These are phyloP conservation scores for Chymomyza amoena DNA, from an alignment of 2,888 invertebrate species.

Conservation along the genomic window DNA sequence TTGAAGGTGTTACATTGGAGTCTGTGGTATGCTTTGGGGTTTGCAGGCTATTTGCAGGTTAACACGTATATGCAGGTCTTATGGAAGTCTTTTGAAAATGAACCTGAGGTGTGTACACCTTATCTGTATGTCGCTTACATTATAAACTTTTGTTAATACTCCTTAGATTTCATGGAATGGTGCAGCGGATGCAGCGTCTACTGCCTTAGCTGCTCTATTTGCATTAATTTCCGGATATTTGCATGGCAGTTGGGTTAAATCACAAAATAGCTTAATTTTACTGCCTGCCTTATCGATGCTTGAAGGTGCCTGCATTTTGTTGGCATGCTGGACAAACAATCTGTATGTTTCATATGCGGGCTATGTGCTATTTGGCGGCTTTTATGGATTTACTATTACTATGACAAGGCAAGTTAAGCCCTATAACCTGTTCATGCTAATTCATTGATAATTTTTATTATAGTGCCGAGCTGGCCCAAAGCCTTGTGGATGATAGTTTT, in stretches of 20 bases:
- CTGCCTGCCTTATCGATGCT: slow-evolving; percentile 80
- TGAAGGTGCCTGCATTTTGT: slow-evolving; percentile 81
- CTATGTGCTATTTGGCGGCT: slow-evolving; percentile 87
- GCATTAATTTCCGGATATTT: slow-evolving; percentile 81
- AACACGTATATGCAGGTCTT: slow-evolving; percentile 86
- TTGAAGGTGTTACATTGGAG: slow-evolving; percentile 85
- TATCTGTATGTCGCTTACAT: background rate
- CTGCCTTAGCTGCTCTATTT: slow-evolving; percentile 83
- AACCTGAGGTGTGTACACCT: slow-evolving; percentile 65
- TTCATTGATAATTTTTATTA: slow-evolving; percentile 41
- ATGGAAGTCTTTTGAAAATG: slow-evolving; percentile 82
- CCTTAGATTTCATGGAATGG: slow-evolving; percentile 82
- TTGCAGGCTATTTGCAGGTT: slow-evolving; percentile 86
- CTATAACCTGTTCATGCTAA: background rate
- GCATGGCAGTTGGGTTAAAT: slow-evolving; percentile 70
- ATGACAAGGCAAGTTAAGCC: slow-evolving; percentile 66
- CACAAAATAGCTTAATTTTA: slow-evolving; percentile 78
- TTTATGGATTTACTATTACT: slow-evolving; percentile 84
- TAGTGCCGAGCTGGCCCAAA: slow-evolving; percentile 92
- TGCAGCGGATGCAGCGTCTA: slow-evolving; percentile 88
- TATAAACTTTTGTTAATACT: background rate
- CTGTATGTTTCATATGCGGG: slow-evolving; percentile 87
- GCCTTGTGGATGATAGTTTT: slow-evolving; percentile 89
- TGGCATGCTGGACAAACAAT: slow-evolving; percentile 81
- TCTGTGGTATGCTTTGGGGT: slow-evolving; percentile 86